Conservation (phyloP, 2,113 vertebrate genomes). For the Thinocorus orbignyianus region DNA sequence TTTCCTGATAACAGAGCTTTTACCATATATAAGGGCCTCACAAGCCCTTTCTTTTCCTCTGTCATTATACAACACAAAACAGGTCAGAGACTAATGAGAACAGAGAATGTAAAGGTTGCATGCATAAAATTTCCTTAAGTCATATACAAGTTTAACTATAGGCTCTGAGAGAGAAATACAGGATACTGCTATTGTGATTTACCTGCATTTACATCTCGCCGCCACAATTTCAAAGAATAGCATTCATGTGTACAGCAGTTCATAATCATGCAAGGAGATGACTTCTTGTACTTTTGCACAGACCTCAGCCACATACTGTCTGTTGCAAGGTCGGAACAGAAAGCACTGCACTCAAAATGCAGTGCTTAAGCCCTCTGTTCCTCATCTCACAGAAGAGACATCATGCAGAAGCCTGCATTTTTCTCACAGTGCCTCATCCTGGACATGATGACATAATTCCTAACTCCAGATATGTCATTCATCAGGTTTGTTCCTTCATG, state of each 20-base stretch:
- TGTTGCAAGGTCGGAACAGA: neutral
- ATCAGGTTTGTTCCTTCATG: neutral
- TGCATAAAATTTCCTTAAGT: neutral
- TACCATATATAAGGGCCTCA: neutral
- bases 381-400: neutral
- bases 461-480: neutral
- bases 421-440: neutral
- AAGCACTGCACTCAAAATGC: neutral
- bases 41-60: neutral
- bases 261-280: neutral
- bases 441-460: fast-evolving
- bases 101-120: neutral
- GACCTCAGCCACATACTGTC: fast-evolving
- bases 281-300: neutral
- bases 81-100: neutral
- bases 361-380: neutral
- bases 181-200: neutral
- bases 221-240: neutral
- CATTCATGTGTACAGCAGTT: neutral
- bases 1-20: neutral
- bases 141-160: neutral
- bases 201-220: neutral
- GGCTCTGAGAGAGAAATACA: neutral
- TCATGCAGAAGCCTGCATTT: neutral
- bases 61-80: neutral